Evolutionary conservation across 2,797 vertebrate genomes (phyloP).

Genomic region (Lutjanus campechanus): DNA sequence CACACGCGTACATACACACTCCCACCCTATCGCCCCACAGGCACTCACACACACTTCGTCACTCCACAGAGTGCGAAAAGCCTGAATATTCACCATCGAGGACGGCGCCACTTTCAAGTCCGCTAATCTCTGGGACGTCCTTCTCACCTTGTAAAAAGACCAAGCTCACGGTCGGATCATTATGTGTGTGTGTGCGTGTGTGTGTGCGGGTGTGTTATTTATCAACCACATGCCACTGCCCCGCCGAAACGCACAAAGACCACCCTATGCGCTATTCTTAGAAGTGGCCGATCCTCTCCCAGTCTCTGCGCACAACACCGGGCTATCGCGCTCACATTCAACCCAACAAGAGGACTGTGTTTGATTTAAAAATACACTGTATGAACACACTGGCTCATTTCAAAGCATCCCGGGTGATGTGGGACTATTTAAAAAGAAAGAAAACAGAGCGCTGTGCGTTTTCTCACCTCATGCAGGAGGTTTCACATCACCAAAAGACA

Average conservation of each 20-base stretch:
- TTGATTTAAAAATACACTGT: constrained; percentile 3
- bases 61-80: constrained; percentile 72
- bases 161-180: constrained; percentile 72
- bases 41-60: constrained; percentile 57
- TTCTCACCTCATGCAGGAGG: constrained; percentile 23
- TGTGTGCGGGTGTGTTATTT: constrained; percentile 72
- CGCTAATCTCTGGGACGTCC: constrained; percentile 65
- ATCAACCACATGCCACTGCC: constrained; percentile 84
- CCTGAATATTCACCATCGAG: constrained; percentile 63
- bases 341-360: constrained; percentile 11
- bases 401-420: constrained; percentile 24
- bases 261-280: constrained; percentile 86
- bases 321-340: constrained; percentile 33
- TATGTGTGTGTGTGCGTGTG: constrained; percentile 30
- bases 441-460: constrained; percentile 17
- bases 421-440: not conserved
- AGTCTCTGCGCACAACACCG: constrained; percentile 62
- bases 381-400: not conserved
- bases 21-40: constrained; percentile 41
- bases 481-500: constrained; percentile 39
- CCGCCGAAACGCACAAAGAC: constrained; percentile 85
- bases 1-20: constrained; percentile 58
- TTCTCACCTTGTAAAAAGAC: constrained; percentile 64
- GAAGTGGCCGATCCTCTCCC: constrained; percentile 77
- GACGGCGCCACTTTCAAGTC: constrained; percentile 73